These are phyloP conservation scores for Argya squamiceps DNA, from an alignment of 2,797 vertebrate species.

Conservation along the genomic window DNA sequence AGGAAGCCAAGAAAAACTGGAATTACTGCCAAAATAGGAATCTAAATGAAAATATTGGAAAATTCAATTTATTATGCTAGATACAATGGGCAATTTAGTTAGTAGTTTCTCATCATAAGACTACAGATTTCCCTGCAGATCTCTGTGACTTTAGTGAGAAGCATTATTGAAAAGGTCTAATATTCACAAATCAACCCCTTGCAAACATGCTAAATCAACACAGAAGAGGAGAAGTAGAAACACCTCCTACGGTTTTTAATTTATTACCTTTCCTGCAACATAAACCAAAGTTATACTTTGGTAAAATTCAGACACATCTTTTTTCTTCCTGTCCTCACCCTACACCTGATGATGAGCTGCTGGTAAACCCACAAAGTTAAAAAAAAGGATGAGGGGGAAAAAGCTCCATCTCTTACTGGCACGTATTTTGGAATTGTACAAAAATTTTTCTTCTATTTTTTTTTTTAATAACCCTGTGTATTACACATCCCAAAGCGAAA, in stretches of 20 bases:
- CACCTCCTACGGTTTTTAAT: neutral
- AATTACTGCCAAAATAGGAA: neutral
- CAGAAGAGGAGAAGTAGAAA: neutral
- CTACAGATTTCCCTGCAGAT: neutral
- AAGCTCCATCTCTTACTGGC: rapidly evolving
- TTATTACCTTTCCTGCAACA: neutral
- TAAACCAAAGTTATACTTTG: neutral
- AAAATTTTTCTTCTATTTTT: neutral
- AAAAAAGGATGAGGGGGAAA: neutral
- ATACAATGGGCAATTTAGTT: neutral
- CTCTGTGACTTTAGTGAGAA: neutral
- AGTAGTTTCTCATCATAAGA: neutral
- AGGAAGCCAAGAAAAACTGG: neutral
- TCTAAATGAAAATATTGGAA: neutral
- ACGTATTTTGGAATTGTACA: neutral
- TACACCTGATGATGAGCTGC: neutral
- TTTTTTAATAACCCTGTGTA: neutral
- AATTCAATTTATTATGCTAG: neutral
- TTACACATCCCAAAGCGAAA: neutral
- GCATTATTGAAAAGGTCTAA: neutral
- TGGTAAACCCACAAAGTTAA: neutral
- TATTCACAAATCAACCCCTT: neutral
- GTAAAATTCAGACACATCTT: neutral
- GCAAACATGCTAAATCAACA: neutral
- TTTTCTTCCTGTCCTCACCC: neutral